Base-by-base conservation (phyloP, 2,888 invertebrate species). In the Marronus borbonicus region DNA sequence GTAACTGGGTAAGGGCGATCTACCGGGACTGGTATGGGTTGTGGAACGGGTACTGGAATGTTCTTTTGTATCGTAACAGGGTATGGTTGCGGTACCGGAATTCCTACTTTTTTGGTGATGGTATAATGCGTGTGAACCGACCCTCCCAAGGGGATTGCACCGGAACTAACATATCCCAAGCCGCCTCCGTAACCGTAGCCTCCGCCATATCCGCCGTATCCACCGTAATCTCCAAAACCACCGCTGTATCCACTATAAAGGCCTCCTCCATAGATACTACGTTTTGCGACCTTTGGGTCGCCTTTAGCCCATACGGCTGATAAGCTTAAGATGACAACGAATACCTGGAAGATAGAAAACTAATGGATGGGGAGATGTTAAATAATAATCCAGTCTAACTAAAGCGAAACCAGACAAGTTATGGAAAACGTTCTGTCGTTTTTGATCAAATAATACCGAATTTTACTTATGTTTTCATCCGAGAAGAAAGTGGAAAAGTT, bases 1-100 rank as follows among this genome's bases (percentile, higher is more conserved):
- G 87, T 88, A 1, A 90, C 90, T 1, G 91, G 90, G 2, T 89
- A 88, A 1, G 90, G 90, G 68, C 81, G 83, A 78, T 82, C 82
- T 20, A 85, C 83, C 12, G 82, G 84, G 24, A 84, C 82, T 17
- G 82, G 78, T n/a, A 85, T 83, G 76, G 87, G 85, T 65, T 91
- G 90, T 0, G 92, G 92, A 1, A 88, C 87, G 24, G 87, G 86
- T 55, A 85, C 85, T 64, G 86, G 85, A 8, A 87, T 92, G 86
- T 91, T 92, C 90, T 93, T 94, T 88, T 94, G 85, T 24, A 85
- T 84, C 31, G 90, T 90, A 12, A 94, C 94, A 69, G 94, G 94
- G 88, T 94, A 80, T 81, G 91, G 90, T 78, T 90, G 89, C 39
- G 89, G 92, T 81, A 91, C 89, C 49, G 90, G 91, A 65, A 92